Evolutionary conservation across 2,797 vertebrate species (phyloP), one percentile per base, ranked within the genome.

Genomic region (Odontamblyopus rebecca): DNA sequence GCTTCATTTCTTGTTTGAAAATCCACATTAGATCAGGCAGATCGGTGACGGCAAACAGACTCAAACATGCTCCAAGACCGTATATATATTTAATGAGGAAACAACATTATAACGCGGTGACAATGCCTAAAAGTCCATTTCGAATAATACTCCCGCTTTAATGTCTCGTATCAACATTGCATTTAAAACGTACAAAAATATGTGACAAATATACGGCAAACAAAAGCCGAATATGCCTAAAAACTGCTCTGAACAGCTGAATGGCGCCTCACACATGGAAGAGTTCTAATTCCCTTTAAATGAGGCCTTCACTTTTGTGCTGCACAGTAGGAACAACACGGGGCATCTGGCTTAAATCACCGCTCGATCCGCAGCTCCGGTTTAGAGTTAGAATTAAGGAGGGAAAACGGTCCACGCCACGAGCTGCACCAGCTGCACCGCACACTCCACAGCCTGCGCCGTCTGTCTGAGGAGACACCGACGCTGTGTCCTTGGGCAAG

Each of bases 241-340:
- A n/a, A 57, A 9, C 18, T 26, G n/a, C 2, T 15, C 6, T 6
- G 41, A 50, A 26, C 41, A 65, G 63, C n/a, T 15, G 23, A 48
- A 13, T 6, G 12, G 9, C 27, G 38, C 4, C 23, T 63, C 61
- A 41, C 62, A 64, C n/a, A 48, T 65, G 41, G 63, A 29, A 65
- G 27, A n/a, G 27, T 16, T 54, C 56, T 30, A 38, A 56, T 68
- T 57, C 66, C 30, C 7, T 18, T 35, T 9, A 54, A 56, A 68
- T 38, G 30, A 68, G 51, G 53, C 2, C 50, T 57, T 56, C 53
- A 41, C 51, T 57, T 38, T 23, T 38, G 26, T 56, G 48, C 8
- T 67, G 32, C 30, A 68, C 53, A 68, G 67, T 41, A 56, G 51
- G 51, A 68, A 56, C 29, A 57, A 68, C 30, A 68, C 19, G 13